Evolutionary conservation across 2,888 invertebrate species (phyloP).

Genomic region (Mimumesa dahlbomi): DNA sequence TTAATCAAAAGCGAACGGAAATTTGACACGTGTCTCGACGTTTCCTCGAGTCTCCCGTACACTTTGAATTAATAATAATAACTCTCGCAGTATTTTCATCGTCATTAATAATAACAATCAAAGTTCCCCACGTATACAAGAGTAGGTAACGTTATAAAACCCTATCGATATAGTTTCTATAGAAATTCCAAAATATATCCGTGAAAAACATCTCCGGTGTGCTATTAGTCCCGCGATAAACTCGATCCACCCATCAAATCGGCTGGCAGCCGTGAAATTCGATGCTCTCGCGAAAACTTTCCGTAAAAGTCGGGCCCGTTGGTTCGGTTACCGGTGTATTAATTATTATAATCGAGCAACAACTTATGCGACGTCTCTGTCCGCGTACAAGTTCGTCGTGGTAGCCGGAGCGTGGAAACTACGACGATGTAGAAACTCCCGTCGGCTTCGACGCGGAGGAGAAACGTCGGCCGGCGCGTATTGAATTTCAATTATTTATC

Average conservation of each 20-base stretch:
- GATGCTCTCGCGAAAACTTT: constrained; percentile 68
- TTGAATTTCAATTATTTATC: constrained; percentile 76
- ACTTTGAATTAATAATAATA: too few species aligned
- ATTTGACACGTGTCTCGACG: too few species aligned
- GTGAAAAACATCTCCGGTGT: too few species aligned
- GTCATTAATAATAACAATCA: too few species aligned
- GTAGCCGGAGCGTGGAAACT: constrained; percentile 45
- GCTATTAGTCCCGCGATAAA: constrained; percentile 25
- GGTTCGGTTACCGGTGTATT: constrained; percentile 46
- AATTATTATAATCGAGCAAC: constrained; percentile 59
- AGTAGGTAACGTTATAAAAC: too few species aligned
- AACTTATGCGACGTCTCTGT: constrained; percentile 22
- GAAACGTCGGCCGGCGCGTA: constrained; percentile 47
- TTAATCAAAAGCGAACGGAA: too few species aligned
- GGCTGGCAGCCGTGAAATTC: constrained; percentile 61
- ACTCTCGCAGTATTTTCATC: too few species aligned
- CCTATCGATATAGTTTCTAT: too few species aligned
- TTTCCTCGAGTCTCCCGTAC: too few species aligned
- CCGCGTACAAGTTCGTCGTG: constrained; percentile 1
- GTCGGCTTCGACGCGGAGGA: constrained; percentile 11
- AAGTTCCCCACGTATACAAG: too few species aligned
- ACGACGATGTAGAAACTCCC: constrained; percentile 13
- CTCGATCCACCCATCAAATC: not conserved
- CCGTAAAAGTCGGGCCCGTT: constrained; percentile 41
- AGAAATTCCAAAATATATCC: too few species aligned